Evolutionary conservation across 1,140 invertebrate species (phyloP).

Genomic region (Lycorma delicatula): DNA sequence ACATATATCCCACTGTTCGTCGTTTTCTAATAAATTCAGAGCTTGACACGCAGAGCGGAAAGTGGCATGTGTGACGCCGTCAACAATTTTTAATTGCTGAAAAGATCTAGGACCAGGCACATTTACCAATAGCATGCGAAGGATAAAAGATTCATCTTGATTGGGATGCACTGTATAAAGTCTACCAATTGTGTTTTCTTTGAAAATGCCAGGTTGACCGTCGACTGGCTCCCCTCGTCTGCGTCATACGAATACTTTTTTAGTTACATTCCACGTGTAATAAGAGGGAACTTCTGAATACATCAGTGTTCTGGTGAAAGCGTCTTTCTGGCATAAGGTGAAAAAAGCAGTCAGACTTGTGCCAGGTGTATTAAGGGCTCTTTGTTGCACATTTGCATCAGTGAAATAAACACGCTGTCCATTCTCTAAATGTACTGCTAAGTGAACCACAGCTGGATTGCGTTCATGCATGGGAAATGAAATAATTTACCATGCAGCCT

Average conservation of each 20-base stretch:
- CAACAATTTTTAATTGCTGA: conserved; percentile 36
- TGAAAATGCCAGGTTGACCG: conserved; percentile 28
- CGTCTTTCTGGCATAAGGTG: conserved; percentile 20
- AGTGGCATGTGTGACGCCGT: conserved; percentile 35
- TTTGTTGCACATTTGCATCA: conserved; percentile 14
- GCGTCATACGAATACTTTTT: conserved; percentile 17
- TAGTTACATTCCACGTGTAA: conserved; percentile 30
- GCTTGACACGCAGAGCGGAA: conserved; percentile 36
- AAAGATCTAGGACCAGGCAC: conserved; percentile 41
- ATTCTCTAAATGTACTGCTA: conserved; percentile 35
- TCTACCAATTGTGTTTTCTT: conserved; percentile 25
- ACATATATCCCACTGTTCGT: conserved; percentile 32
- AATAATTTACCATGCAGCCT: conserved; percentile 39
- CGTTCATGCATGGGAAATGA: conserved; percentile 34
- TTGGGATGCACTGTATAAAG: conserved; percentile 35
- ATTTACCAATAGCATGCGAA: conserved; percentile 38
- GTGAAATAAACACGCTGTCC: conserved; percentile 27
- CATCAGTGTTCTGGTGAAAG: conserved; percentile 31
- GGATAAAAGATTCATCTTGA: conserved; percentile 34
- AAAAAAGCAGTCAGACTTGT: conserved; percentile 36
- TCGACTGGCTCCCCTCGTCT: conserved; percentile 23
- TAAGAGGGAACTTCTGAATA: conserved; percentile 31
- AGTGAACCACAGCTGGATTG: conserved; percentile 35
- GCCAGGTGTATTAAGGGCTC: conserved; percentile 9
- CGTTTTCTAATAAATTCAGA: conserved; percentile 24